Evolutionary conservation across 2,797 vertebrate species (phyloP), one percentile per base, ranked within the genome.

Genomic region (Silurus aristotelis): DNA sequence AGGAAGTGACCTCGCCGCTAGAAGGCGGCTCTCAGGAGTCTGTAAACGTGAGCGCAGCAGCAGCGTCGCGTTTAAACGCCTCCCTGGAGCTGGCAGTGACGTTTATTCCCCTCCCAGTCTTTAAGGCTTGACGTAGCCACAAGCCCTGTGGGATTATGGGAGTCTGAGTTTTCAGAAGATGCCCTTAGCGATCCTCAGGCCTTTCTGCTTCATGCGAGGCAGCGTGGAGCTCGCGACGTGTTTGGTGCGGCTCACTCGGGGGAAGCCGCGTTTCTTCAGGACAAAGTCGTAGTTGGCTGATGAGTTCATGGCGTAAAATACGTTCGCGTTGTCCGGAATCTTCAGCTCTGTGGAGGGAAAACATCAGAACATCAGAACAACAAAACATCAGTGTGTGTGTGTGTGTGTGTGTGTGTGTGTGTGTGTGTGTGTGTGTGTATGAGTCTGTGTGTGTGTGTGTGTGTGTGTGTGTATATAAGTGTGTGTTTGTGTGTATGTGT

Each of bases 241-340:
- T 86, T 96, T 96, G 87, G 95, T 93, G 82, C 96, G 96, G 15
- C 93, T 90, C 0, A 92, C 93, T 84, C 96, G 95, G 82, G 93
- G 90, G 89, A 96, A 96, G 77, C 95, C 94, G 1, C 96, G 92
- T 89, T 95, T 97, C 93, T 95, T 96, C 31, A 97, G 93, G 82
- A 97, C 94, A 0, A 97, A 97, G 94, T 97, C 95, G 0, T 97
- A 97, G 92, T 97, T 97, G 91, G 96, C 96, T 0, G 95, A 91
- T 0, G 96, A 97, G 94, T 97, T 97, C 96, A 97, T 97, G 90
- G 96, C 96, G 0, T 97, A 97, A 92, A 97, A 97, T 83, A 97
- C 96, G 0, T 97, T 97, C 90, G 96, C 96, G 0, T 97, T 97
- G 90, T 96, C 96, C 0, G 96, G 96, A 87, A 97, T 97, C 91